Base-by-base conservation (phyloP, 2,888 invertebrate species). In the Junonia oenone region DNA sequence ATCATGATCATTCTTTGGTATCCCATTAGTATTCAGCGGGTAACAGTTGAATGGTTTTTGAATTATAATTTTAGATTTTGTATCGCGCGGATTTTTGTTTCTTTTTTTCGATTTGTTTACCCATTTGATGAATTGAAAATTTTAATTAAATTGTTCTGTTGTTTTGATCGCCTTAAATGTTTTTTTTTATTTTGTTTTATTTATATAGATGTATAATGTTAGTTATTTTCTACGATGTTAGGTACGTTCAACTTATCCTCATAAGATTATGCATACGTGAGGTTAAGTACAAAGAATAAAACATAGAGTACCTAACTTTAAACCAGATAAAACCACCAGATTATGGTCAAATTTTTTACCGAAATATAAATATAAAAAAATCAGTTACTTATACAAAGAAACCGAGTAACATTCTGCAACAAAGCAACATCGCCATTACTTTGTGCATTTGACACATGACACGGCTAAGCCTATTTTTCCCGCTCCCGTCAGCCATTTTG, bases 401-500 rank as follows among this genome's bases (percentile, higher is more conserved):
- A n/a, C n/a, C n/a, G n/a, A 13, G 43, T 14, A 13, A 13, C 2
- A 14, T 15, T 8, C 15, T 33, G 11, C 19, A 22, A 19, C 22
- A 40, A 19, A 40, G 37, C 19, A n/a, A 2, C n/a, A n/a, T 40
- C n/a, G n/a, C 19, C 19, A 40, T 40, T 40, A 40, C 40, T 4
- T 37, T 8, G 35, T 4, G 4, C 19, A 40, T 40, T 40, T 40
- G 40, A 51, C 40, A 56, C 51, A 43, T 56, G 51, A 51, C 47
- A 47, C 50, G n/a, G 15, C 45, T 46, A 46, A 31, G 55, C 40
- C 38, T 56, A 51, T 46, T 55, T 55, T 55, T 55, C 37, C 17
- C 50, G 40, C 31, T 31, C 47, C 6, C 31, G 48, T 38, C 56
- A n/a, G 52, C 49, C 56, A 49, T 56, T 56, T 51, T 49, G 43